Evolutionary conservation across 2,797 vertebrate genomes (phyloP).

Genomic region (Lepilemur septentrionalis): DNA sequence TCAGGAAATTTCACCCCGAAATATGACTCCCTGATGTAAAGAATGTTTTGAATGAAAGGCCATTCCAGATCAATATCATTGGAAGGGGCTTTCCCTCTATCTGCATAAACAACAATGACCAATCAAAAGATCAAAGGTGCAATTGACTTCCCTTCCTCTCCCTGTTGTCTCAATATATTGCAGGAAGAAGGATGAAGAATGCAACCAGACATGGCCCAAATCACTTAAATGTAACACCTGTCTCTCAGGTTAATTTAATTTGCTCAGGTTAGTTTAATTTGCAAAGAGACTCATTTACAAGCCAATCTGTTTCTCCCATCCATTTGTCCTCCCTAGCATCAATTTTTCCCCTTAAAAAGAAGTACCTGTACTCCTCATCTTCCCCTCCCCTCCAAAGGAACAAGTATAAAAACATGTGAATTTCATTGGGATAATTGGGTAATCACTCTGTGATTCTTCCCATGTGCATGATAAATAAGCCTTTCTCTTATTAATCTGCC

Average conservation of each 20-base stretch:
- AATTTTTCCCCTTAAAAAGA: not conserved
- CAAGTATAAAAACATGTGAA: not conserved
- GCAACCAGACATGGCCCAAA: not conserved
- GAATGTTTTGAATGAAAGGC: not conserved
- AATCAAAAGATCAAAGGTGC: not conserved
- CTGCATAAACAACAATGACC: not conserved
- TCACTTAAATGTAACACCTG: not conserved
- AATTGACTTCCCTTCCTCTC: not conserved
- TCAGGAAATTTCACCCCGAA: not conserved
- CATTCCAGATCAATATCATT: not conserved
- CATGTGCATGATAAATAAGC: no score
- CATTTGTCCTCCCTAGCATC: not conserved
- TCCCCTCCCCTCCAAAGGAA: not conserved
- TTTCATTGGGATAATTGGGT: not conserved
- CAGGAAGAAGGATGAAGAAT: not conserved
- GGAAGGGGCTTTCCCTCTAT: not conserved
- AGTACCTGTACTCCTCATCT: not conserved
- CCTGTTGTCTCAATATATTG: not conserved
- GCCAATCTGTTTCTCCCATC: not conserved
- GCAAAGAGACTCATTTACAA: not conserved
- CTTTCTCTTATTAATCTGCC: no score
- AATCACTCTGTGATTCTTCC: no score
- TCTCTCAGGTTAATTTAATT: not conserved
- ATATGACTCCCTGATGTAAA: not conserved
- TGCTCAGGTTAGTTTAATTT: not conserved